Conservation (phyloP, 2,888 invertebrate species). For the Xanthorhoe designata region DNA sequence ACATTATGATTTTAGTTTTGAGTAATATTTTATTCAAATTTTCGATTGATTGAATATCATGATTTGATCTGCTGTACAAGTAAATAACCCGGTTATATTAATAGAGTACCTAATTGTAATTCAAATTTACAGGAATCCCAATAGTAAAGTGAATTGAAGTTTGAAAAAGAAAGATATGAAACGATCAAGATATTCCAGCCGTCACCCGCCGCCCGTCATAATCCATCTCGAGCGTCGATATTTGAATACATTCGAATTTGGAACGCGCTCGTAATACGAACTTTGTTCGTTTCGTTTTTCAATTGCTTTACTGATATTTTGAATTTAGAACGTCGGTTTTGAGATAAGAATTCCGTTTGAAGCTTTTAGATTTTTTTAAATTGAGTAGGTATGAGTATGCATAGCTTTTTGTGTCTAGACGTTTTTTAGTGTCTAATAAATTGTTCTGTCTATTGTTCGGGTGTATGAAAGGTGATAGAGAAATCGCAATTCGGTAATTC, state of each 20-base stretch:
- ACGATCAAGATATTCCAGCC: constrained; percentile 70
- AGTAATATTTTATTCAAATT: constrained; percentile 84
- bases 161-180: constrained; percentile 58
- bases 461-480: constrained; percentile 77
- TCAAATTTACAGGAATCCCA: constrained; percentile 52
- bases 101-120: constrained; percentile 61
- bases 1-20: constrained; percentile 81
- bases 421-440: constrained; percentile 62
- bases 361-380: constrained; percentile 42
- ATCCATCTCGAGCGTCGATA: constrained; percentile 80
- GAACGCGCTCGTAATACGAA: constrained; percentile 81
- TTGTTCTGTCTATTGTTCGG: constrained; percentile 63
- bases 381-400: constrained; percentile 34
- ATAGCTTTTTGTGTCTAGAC: constrained; percentile 66
- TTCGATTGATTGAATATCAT: constrained; percentile 80
- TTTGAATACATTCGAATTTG: constrained; percentile 83
- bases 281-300: constrained; percentile 82
- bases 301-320: constrained; percentile 84
- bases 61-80: constrained; percentile 61
- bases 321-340: constrained; percentile 78
- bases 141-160: constrained; percentile 43
- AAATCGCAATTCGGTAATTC: constrained; percentile 78
- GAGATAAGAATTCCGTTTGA: constrained; percentile 63
- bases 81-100: constrained; percentile 50
- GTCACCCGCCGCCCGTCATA: constrained; percentile 67